Evolutionary conservation across 2,113 vertebrate species (phyloP).

Genomic region (Orycteropus afer): DNA sequence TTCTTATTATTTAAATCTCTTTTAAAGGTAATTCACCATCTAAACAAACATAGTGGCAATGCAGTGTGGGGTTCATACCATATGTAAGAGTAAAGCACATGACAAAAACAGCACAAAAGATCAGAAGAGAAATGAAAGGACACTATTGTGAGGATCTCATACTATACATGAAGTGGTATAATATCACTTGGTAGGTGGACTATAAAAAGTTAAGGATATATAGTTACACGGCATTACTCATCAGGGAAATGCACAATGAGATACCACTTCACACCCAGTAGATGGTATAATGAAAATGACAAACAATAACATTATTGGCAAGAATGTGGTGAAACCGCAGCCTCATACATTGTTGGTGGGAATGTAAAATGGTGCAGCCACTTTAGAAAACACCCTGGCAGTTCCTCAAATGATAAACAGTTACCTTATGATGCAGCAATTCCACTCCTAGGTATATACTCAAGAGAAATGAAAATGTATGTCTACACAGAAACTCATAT

Average conservation of each 20-base stretch:
- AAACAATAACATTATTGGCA: not conserved
- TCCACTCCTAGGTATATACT: not conserved
- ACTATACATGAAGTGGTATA: too few species aligned
- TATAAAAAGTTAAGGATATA: not conserved
- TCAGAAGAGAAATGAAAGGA: not conserved
- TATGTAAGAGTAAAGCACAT: not conserved
- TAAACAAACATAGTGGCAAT: not conserved
- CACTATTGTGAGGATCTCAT: not conserved
- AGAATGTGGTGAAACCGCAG: not conserved
- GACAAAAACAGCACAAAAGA: not conserved
- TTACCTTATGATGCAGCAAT: not conserved
- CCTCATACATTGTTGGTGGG: not conserved
- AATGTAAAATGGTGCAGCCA: not conserved
- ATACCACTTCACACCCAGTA: not conserved
- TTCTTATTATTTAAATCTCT: not conserved
- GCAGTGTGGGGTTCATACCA: not conserved
- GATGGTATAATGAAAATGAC: not conserved
- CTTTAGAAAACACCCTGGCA: not conserved
- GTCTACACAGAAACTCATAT: not conserved
- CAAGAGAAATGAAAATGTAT: not conserved
- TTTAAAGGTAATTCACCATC: not conserved
- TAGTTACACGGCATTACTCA: not conserved
- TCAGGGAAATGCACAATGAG: not conserved
- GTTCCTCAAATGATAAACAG: not conserved
- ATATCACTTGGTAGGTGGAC: not conserved